Percentiles rank a stretch among this genome's conserved stretches.
Conservation (phyloP, 1,140 invertebrate genomes). For the Bombus vancouverensis region DNA sequence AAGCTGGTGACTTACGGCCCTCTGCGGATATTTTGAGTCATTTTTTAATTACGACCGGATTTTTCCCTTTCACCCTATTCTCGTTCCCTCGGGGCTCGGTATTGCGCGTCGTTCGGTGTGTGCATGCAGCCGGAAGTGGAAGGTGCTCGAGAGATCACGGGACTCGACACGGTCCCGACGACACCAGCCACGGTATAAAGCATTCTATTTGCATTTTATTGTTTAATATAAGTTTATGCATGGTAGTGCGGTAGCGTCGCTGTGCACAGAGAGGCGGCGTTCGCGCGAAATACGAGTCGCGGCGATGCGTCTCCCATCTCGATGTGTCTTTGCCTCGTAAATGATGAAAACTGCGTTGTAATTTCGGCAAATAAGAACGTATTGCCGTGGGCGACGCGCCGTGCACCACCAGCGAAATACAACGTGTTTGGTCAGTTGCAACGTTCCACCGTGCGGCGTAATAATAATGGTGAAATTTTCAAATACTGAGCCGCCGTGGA, state of each 20-base stretch:
- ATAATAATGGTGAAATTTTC: constrained; percentile 13
- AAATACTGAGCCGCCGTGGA: not conserved
- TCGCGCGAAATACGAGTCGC: not conserved
- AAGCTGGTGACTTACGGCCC: constrained; percentile 9
- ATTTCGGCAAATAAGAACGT: constrained; percentile 58
- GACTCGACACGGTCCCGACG: constrained; percentile 21
- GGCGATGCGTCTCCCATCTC: constrained; percentile 47
- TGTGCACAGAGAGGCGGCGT: not conserved
- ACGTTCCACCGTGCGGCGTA: not conserved
- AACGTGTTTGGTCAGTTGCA: not conserved
- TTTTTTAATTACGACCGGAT: constrained; percentile 43
- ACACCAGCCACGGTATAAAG: constrained; percentile 60
- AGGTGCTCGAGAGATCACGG: constrained; percentile 18
- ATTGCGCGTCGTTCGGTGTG: not conserved
- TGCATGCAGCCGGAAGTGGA: not conserved
- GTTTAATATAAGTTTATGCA: constrained; percentile 79
- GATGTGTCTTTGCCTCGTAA: constrained; percentile 33
- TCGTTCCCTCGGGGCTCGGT: not conserved
- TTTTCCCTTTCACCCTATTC: not conserved
- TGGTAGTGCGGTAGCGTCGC: constrained; percentile 37
- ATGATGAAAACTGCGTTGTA: constrained; percentile 47
- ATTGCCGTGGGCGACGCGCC: not conserved
- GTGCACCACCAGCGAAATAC: not conserved
- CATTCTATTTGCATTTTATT: constrained; percentile 78
- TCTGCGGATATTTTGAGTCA: constrained; percentile 33